Percentiles rank a stretch among this genome's conserved stretches.
Conservation (phyloP, 2,797 vertebrate genomes). For the Mus caroli region DNA sequence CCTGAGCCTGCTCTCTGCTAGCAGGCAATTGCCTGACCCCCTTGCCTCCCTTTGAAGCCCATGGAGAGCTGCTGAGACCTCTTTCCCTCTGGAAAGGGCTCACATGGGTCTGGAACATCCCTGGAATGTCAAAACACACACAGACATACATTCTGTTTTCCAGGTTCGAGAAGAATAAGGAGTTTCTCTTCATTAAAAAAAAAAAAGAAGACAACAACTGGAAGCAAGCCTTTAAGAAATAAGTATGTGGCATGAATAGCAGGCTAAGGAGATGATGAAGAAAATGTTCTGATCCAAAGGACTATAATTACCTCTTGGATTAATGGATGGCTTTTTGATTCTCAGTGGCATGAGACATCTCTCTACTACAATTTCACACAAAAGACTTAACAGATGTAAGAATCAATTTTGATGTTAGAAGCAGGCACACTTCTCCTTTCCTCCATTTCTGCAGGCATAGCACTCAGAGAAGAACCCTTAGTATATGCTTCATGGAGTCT, state of each 20-base stretch:
- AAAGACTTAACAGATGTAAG: constrained; percentile 43
- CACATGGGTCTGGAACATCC: neutral
- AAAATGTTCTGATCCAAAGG: constrained; percentile 11
- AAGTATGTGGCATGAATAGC: neutral
- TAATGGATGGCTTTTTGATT: constrained; percentile 28
- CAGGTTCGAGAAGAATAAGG: constrained; percentile 58
- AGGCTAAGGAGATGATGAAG: constrained; percentile 41
- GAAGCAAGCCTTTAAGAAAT: neutral
- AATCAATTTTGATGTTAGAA: constrained; percentile 30
- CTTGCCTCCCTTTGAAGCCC: constrained; percentile 26
- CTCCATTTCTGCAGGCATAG: neutral
- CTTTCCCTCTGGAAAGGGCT: constrained; percentile 37
- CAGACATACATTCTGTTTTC: constrained; percentile 25
- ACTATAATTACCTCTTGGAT: neutral
- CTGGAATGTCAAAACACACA: constrained; percentile 37
- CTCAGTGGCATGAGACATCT: constrained; percentile 26
- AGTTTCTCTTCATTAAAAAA: constrained; percentile 33
- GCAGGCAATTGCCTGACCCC: constrained; percentile 46
- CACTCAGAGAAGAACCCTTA: neutral
- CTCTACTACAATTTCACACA: constrained; percentile 16
- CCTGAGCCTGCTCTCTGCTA: constrained; percentile 1
- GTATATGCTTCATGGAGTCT: neutral
- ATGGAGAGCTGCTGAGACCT: constrained; percentile 47
- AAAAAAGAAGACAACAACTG: neutral
- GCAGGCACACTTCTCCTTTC: neutral